phyloP scores from a whole-genome alignment of 2,113 vertebrate species.

The Psettodes erumei region DNA sequence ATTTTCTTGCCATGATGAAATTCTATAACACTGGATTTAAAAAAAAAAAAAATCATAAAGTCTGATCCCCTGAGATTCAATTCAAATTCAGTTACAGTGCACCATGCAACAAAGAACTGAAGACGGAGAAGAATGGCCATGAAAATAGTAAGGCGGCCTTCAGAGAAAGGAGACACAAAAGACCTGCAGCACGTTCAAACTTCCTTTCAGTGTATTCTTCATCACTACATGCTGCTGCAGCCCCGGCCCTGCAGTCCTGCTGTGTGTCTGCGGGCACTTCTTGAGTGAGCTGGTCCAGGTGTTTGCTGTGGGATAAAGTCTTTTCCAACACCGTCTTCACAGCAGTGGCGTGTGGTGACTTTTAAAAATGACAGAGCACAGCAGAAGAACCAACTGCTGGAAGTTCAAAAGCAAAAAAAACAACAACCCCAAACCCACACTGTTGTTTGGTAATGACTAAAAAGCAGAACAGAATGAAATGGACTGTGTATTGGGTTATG shows the following conservation, averaged over 20 bases:
- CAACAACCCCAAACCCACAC: no score
- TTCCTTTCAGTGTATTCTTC: not conserved
- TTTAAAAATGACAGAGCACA: no score
- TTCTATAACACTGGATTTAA: no score
- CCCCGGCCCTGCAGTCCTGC: not conserved
- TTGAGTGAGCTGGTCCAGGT: slow-evolving; percentile 48
- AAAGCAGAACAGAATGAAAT: no score
- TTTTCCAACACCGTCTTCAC: slow-evolving; percentile 27
- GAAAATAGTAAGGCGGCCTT: not conserved
- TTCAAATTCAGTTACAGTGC: not conserved
- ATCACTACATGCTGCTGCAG: not conserved
- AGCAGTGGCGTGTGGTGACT: no score
- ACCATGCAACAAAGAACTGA: not conserved
- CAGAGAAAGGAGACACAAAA: slow-evolving; percentile 1
- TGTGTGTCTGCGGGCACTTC: not conserved
- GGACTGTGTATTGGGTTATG: no score
- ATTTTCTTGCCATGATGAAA: no score
- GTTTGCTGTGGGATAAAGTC: slow-evolving; percentile 40
- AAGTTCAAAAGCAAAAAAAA: no score
- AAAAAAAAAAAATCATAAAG: not conserved
- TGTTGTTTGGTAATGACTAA: no score
- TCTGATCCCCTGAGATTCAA: not conserved
- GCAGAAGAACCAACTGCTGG: no score
- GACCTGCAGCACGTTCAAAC: slow-evolving; percentile 10
- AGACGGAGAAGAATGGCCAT: not conserved